A percentile compares a stretch with the other conserved stretches of the same genome.
Conservation (phyloP, 2,113 vertebrate genomes). For the Synodontis membranacea region DNA sequence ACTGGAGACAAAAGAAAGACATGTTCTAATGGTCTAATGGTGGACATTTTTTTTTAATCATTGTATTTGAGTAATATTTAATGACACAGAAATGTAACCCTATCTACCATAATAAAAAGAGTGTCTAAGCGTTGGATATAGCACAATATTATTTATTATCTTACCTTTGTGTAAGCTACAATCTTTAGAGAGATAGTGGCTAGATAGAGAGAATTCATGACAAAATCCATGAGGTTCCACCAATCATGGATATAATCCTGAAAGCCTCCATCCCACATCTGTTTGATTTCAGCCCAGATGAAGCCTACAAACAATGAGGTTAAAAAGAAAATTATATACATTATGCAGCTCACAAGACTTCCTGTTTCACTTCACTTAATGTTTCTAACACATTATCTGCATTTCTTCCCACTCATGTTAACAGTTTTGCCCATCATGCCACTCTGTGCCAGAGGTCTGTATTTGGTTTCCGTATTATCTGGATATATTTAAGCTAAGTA, state of each 20-base stretch:
- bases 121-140: no score
- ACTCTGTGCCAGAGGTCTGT: background rate
- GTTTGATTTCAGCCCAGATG: conserved; percentile 99
- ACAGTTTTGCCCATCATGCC: background rate
- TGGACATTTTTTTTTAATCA: background rate
- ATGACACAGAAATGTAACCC: background rate
- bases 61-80: background rate
- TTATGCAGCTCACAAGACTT: background rate
- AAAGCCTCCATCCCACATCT: conserved; percentile 99
- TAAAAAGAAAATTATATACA: background rate
- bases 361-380: background rate
- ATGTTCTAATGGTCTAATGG: background rate
- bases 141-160: background rate
- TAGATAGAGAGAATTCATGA: conserved; percentile 99
- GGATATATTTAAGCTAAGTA: background rate
- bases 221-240: conserved; percentile 99
- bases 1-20: conserved; percentile 68
- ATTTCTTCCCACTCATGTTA: conserved; percentile 25
- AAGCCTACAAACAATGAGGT: conserved; percentile 77
- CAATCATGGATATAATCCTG: conserved; percentile 98
- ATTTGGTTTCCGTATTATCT: background rate
- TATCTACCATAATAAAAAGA: background rate
- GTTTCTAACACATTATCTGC: conserved; percentile 19
- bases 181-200: conserved; percentile 98
- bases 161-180: conserved; percentile 94